These are phyloP conservation scores for Balaenoptera acutorostrata DNA, from an alignment of 2,113 vertebrate species.

Conservation along the genomic window DNA sequence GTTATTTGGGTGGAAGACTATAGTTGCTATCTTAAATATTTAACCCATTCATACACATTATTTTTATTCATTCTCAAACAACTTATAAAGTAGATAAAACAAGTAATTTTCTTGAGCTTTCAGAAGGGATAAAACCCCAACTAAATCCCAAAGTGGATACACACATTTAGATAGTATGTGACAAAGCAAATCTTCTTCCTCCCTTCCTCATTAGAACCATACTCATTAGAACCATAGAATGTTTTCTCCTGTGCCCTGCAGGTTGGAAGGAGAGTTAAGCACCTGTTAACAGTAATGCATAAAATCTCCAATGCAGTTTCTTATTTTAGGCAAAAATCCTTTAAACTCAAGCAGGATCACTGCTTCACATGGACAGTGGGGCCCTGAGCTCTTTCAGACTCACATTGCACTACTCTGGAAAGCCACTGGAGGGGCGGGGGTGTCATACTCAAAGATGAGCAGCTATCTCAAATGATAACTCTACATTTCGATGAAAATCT, in stretches of 20 bases:
- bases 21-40: neutral
- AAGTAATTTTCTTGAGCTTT: neutral
- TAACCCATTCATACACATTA: neutral
- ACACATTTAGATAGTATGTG: neutral
- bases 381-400: neutral
- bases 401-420: neutral
- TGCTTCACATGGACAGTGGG: neutral
- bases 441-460: neutral
- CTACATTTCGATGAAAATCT: neutral
- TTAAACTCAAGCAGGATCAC: neutral
- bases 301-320: neutral
- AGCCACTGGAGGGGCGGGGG: neutral
- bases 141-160: neutral
- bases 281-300: neutral
- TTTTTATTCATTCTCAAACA: neutral
- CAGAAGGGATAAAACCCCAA: neutral
- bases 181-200: neutral
- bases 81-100: neutral
- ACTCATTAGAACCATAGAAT: neutral
- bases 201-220: neutral
- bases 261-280: neutral
- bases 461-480: neutral
- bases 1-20: neutral
- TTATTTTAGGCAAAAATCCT: neutral
- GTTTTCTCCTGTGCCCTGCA: neutral